Evolutionary conservation across 2,797 vertebrate species (phyloP).

Genomic region (Tarsius wallacei): DNA sequence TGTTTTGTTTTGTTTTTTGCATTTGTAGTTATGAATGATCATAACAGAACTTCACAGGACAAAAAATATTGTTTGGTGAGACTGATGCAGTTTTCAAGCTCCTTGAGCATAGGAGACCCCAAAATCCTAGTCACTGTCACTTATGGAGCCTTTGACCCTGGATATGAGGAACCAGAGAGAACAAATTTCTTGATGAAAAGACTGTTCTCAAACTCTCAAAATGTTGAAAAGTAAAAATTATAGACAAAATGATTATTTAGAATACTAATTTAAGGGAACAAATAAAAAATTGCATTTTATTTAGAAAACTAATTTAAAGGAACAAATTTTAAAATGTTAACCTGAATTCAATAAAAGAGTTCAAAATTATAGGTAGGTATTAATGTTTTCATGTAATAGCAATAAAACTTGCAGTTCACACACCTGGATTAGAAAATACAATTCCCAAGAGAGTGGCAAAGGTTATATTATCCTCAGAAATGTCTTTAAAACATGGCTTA

Average conservation of each 20-base stretch:
- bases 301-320: no score
- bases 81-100: neutral
- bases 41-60: neutral
- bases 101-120: neutral
- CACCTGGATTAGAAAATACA: conserved; percentile 13
- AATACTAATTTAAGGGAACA: conserved; percentile 6
- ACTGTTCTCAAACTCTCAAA: neutral
- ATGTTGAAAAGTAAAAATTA: conserved; percentile 4
- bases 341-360: conserved; percentile 55
- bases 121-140: neutral
- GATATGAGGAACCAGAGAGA: neutral
- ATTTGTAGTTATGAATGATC: neutral
- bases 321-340: neutral
- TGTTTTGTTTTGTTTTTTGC: neutral
- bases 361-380: conserved; percentile 42
- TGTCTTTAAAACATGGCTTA: neutral
- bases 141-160: neutral
- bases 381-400: neutral
- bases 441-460: neutral
- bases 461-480: neutral
- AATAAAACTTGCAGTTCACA: neutral
- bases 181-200: neutral
- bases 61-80: conserved; percentile 2
- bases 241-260: conserved; percentile 5
- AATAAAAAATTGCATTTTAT: conserved; percentile 15